phyloP scores from a whole-genome alignment of 2,888 invertebrate species.

The Paralinhomoeus sp. region DNA sequence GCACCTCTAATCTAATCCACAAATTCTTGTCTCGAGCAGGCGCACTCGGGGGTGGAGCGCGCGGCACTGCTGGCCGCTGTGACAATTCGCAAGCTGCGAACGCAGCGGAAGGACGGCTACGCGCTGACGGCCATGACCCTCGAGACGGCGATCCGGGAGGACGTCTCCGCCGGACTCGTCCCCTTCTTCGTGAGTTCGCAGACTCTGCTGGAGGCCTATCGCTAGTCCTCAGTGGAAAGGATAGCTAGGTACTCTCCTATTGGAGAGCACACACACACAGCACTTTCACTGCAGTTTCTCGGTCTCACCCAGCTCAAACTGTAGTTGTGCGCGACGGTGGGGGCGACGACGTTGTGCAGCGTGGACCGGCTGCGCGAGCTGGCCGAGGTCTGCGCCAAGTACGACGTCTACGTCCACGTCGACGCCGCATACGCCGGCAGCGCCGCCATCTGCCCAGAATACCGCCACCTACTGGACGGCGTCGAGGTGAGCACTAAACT shows the following conservation, averaged over 20 bases:
- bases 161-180: neutral
- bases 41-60: constrained; percentile 71
- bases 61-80: constrained; percentile 56
- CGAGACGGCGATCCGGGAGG: constrained; percentile 34
- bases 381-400: constrained; percentile 43
- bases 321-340: constrained; percentile 76
- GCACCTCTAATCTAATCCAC: neutral
- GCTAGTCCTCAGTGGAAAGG: constrained; percentile 73
- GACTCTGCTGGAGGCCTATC: constrained; percentile 51
- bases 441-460: constrained; percentile 55
- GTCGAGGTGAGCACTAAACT: constrained; percentile 47
- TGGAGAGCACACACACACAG: too few relatives aligned
- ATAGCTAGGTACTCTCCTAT: too few relatives aligned
- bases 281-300: too few relatives aligned
- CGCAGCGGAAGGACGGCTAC: constrained; percentile 39
- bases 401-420: constrained; percentile 77
- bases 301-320: constrained; percentile 1
- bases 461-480: constrained; percentile 63
- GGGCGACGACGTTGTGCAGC: constrained; percentile 86
- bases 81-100: constrained; percentile 45
- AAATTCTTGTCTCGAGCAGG: constrained; percentile 35
- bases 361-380: constrained; percentile 62
- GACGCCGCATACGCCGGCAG: constrained; percentile 60
- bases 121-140: constrained; percentile 45
- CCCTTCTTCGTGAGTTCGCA: neutral